Base-by-base conservation (phyloP, 2,888 invertebrate species). In the Pyrrhia umbra region DNA sequence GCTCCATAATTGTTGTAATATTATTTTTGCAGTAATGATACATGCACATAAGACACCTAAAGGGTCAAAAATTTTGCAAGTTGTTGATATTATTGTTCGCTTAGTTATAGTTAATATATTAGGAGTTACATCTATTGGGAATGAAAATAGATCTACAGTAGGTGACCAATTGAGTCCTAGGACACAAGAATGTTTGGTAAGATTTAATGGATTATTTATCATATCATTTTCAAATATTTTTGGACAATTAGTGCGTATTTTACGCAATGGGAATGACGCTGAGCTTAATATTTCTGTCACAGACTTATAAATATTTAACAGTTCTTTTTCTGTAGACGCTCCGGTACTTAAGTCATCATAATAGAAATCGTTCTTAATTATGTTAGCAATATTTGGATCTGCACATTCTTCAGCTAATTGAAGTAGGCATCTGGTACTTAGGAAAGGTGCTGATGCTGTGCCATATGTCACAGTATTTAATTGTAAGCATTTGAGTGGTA, bases 1-100 rank as follows among this genome's bases (percentile, higher is more conserved):
- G 8, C 13, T 20, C 65, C 62, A 65, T 34, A 69, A 37, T 8
- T 25, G 9, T 39, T 69, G 68, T n/a, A 69, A 37, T 16, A 69
- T 23, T 23, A 65, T 65, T 61, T 69, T 69, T 2, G 60, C 46
- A 10, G 6, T 56, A 30, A 68, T 63, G 1, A 59, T 39, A 18
- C 63, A 63, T 8, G 40, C 30, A 30, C 56, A 40, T 23, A 63
- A n/a, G 6, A 63, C n/a, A 6, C 63, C 56, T 34, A 63, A 57
- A 21, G 58, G 58, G n/a, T 59, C 58, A 23, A 51, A 59, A 9
- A 50, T 51, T 25, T 59, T 59, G 13, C 37, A 50, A 40, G 18
- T 50, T 15, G 16, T 43, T 4, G 42, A 43, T 21, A 58, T 30
- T 34, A 58, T 43, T 13, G 34, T 27, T 23, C 34, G n/a, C 13